Percentiles rank a stretch among this genome's conserved stretches.
phyloP scores from a whole-genome alignment of 2,888 invertebrate genomes.

The Troides aeacus region DNA sequence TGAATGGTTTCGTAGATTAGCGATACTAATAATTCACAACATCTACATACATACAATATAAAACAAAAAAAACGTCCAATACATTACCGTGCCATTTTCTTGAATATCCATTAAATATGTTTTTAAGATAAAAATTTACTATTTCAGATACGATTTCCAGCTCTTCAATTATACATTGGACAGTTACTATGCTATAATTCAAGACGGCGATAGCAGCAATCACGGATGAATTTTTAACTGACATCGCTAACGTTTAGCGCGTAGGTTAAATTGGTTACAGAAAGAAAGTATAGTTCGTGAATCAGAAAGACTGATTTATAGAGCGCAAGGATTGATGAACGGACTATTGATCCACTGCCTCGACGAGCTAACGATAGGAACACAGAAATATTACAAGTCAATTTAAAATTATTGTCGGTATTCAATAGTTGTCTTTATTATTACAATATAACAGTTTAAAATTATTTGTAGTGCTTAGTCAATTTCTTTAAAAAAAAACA shows the following conservation, averaged over 20 bases:
- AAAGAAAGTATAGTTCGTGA: constrained; percentile 42
- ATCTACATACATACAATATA: not conserved
- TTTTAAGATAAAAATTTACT: constrained; percentile 9
- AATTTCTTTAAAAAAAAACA: not conserved
- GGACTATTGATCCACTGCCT: constrained; percentile 40
- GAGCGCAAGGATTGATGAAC: constrained; percentile 46
- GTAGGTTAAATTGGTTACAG: constrained; percentile 37
- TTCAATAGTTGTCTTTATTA: not conserved
- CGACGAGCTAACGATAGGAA: constrained; percentile 12
- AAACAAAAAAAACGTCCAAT: not conserved
- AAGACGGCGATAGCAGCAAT: constrained; percentile 51
- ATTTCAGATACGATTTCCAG: constrained; percentile 90
- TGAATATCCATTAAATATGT: not conserved
- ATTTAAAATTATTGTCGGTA: constrained; percentile 16
- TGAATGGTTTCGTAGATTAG: not conserved
- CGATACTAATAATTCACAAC: not conserved
- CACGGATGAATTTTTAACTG: constrained; percentile 54
- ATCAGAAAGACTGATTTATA: constrained; percentile 53
- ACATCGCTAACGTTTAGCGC: constrained; percentile 36
- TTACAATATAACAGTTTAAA: no score
- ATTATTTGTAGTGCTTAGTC: no score
- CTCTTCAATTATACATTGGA: constrained; percentile 91
- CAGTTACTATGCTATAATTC: constrained; percentile 83
- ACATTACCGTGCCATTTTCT: not conserved
- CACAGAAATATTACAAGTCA: constrained; percentile 20